These are phyloP conservation scores for Taphrorychus bicolor DNA, from an alignment of 2,888 invertebrate species.

Conservation along the genomic window DNA sequence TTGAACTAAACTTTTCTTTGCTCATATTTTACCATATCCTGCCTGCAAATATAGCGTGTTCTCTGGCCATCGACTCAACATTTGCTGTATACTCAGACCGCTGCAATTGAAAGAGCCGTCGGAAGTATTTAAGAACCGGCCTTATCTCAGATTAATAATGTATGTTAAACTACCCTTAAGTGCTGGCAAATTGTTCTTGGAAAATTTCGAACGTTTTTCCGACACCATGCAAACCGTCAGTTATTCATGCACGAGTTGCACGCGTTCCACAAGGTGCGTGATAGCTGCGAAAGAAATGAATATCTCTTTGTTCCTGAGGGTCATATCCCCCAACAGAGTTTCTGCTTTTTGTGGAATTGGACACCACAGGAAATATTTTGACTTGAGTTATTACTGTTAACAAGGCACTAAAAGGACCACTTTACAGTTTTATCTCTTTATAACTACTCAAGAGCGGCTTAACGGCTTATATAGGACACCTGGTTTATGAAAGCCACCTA, in stretches of 20 bases:
- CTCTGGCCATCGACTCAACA: constrained; percentile 42
- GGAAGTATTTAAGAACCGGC: constrained; percentile 59
- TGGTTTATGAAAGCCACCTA: too few species aligned
- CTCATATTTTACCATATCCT: neutral
- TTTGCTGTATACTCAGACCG: constrained; percentile 46
- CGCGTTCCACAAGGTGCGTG: constrained; percentile 22
- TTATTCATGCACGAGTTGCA: constrained; percentile 43
- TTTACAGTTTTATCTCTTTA: too few species aligned
- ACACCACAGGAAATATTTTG: too few species aligned
- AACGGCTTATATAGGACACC: too few species aligned
- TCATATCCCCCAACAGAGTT: neutral
- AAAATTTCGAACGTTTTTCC: constrained; percentile 49
- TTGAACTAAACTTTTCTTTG: too few species aligned
- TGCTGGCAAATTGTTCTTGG: constrained; percentile 59
- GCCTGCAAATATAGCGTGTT: constrained; percentile 45
- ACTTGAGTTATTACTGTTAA: too few species aligned
- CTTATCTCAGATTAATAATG: constrained; percentile 60
- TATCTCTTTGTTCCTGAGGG: constrained; percentile 16
- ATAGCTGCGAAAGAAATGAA: constrained; percentile 1
- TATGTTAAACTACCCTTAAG: constrained; percentile 61
- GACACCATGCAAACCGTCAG: constrained; percentile 50
- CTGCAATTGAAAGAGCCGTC: constrained; percentile 59
- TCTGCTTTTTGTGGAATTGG: neutral
- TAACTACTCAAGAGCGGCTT: too few species aligned
- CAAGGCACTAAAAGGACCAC: too few species aligned